Conservation (phyloP, 1,140 invertebrate genomes). For the Drosophila ananassae region DNA sequence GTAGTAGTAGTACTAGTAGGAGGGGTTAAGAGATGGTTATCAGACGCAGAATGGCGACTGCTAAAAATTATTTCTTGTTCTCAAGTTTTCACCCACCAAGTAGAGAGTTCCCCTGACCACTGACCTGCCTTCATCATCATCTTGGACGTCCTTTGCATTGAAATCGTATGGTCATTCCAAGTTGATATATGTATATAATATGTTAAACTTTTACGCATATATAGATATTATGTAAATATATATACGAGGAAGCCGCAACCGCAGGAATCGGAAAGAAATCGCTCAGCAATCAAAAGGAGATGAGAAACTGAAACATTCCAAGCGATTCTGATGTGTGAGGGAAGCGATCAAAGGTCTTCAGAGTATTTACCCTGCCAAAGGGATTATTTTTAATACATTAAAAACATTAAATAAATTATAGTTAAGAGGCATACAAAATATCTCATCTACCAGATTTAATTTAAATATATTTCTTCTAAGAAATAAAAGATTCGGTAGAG, state of each 20-base stretch:
- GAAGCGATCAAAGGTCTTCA: not conserved
- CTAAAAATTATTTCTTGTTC: slow-evolving; percentile 54
- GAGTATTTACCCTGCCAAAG: slow-evolving; percentile 7
- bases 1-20: not conserved
- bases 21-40: slow-evolving; percentile 14
- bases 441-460: not conserved
- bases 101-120: slow-evolving; percentile 15
- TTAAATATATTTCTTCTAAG: not conserved
- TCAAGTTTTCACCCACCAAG: slow-evolving; percentile 23
- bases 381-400: not conserved
- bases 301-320: slow-evolving; percentile 31
- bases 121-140: slow-evolving; percentile 12
- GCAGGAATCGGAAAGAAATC: slow-evolving; percentile 39
- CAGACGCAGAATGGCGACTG: slow-evolving; percentile 50
- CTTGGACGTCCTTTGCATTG: slow-evolving; percentile 18
- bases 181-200: slow-evolving; percentile 34
- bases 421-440: not conserved
- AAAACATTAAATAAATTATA: not conserved
- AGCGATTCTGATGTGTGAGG: slow-evolving; percentile 11
- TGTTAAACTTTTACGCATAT: slow-evolving; percentile 22
- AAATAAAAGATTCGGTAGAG: not conserved
- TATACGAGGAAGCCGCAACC: slow-evolving; percentile 22
- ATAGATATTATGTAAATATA: slow-evolving; percentile 6
- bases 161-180: slow-evolving; percentile 40
- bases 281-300: slow-evolving; percentile 39